Conservation (phyloP, 2,113 vertebrate species). For the Daboia siamensis region DNA sequence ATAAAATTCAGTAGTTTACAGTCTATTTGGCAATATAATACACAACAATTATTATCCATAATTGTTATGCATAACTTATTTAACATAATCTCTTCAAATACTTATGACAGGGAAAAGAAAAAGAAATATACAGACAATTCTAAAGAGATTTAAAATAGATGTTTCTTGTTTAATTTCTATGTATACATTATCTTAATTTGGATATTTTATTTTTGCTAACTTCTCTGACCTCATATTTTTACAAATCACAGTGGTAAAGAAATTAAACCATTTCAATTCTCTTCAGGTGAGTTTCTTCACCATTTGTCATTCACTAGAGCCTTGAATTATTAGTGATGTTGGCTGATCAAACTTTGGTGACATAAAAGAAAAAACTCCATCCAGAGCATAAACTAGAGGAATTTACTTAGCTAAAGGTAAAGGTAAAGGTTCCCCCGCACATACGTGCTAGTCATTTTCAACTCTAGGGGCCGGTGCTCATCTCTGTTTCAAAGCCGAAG, state of each 20-base stretch:
- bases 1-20: not conserved
- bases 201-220: not conserved
- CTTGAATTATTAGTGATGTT: too few species aligned
- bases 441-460: too few species aligned
- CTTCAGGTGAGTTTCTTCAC: not conserved
- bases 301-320: not conserved
- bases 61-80: not conserved
- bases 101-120: not conserved
- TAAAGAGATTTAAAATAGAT: not conserved
- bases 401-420: not conserved
- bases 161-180: not conserved
- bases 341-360: too few species aligned
- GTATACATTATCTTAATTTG: not conserved
- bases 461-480: too few species aligned
- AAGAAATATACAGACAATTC: not conserved
- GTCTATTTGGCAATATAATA: not conserved
- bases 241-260: not conserved
- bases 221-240: not conserved
- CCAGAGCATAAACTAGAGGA: not conserved
- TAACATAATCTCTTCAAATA: not conserved
- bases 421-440: not conserved
- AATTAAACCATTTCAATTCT: not conserved
- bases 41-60: not conserved
- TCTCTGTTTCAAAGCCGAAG: too few species aligned
- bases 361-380: not conserved